Conservation (phyloP, 2,797 vertebrate genomes). For the Melanotaenia nigrans region DNA sequence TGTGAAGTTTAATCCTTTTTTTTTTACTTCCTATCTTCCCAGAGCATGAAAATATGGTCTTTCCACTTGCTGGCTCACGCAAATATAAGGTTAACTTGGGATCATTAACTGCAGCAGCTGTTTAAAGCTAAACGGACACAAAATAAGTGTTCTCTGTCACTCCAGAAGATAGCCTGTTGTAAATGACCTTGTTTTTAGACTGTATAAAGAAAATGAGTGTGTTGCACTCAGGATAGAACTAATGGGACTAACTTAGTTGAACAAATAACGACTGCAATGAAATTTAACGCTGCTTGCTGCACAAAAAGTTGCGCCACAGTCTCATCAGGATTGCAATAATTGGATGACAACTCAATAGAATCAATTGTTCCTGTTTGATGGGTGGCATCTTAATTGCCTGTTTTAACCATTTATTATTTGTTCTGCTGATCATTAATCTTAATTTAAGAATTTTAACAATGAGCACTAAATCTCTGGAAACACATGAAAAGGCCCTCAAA, state of each 20-base stretch:
- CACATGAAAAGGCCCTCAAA: background rate
- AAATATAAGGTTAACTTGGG: conserved; percentile 14
- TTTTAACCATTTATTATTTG: background rate
- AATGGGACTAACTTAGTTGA: no score
- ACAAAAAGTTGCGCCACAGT: background rate
- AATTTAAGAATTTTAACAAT: background rate
- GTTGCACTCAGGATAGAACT: no score
- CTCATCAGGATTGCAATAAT: conserved; percentile 25
- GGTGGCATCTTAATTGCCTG: background rate
- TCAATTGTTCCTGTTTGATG: conserved; percentile 15
- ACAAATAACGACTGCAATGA: no score
- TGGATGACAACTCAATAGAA: conserved; percentile 27
- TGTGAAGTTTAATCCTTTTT: conserved; percentile 12
- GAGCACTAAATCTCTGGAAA: background rate
- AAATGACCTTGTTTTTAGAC: background rate
- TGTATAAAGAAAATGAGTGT: no score
- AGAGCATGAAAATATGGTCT: conserved; percentile 19
- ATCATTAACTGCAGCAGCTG: conserved; percentile 48
- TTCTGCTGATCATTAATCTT: background rate
- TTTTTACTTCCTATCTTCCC: conserved; percentile 5
- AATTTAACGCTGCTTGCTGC: background rate
- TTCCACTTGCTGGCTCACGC: conserved; percentile 1
- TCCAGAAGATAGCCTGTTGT: background rate
- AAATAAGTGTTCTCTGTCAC: conserved; percentile 44
- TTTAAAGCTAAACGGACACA: conserved; percentile 52